Evolutionary conservation across 2,888 invertebrate genomes (phyloP), one percentile per base, ranked within the genome.

Genomic region (Embidobia sp.): DNA sequence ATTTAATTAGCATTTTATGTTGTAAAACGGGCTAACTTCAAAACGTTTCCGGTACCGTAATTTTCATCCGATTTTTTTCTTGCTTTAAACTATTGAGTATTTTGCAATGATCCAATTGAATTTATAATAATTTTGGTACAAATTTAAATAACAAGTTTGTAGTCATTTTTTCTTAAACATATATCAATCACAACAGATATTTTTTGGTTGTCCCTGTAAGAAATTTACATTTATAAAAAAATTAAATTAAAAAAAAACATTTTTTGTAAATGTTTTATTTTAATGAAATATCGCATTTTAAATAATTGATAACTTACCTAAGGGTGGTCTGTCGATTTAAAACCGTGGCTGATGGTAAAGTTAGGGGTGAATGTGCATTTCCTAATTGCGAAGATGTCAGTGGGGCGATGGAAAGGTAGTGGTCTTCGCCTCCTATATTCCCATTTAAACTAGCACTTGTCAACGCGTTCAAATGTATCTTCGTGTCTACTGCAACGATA

Each of bases 251-350:
- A n/a, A n/a, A 26, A 26, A 26, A 26, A 26, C 26, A 26, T 26
- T 26, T 26, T 26, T 26, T n/a, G n/a, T n/a, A n/a, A n/a, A n/a
- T n/a, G 6, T 31, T 31, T 31, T 10, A 6, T n/a, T 31, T 8
- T 3, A n/a, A n/a, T n/a, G n/a, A n/a, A n/a, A n/a, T n/a, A n/a
- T n/a, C n/a, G n/a, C n/a, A n/a, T n/a, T n/a, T n/a, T n/a, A n/a
- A n/a, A n/a, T n/a, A 18, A 57, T 16, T 22, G 51, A 35, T 2
- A 64, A 86, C 90, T 90, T 88, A 91, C 91, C 90, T 90, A 83
- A 91, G 90, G 59, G 90, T 89, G 19, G 91, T 90, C 81, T 91
- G 91, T 33, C 91, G 90, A 85, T 90, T 91, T 48, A 92, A 86
- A 33, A 89, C 90, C 72, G 89, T 90, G 76, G 91, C 89, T 80